These are phyloP conservation scores for Cyprinodon brontotheroides DNA, from an alignment of 2,113 vertebrate species.

Conservation along the genomic window DNA sequence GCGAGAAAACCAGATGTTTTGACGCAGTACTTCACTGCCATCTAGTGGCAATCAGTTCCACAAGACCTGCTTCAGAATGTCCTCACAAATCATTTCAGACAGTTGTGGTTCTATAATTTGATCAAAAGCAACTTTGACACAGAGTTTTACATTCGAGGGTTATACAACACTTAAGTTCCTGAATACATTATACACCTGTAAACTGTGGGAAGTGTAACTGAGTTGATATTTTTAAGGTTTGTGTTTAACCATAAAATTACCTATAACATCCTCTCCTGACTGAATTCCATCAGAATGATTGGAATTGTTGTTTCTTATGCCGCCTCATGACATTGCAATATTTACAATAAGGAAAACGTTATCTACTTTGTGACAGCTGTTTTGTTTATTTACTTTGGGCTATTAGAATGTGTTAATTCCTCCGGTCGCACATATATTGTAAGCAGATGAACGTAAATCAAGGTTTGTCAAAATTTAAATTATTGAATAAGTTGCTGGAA, in stretches of 20 bases:
- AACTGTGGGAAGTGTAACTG: background rate
- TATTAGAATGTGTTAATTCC: background rate
- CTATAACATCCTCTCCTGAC: constrained; percentile 8
- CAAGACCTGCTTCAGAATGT: background rate
- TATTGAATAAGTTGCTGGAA: too few relatives aligned
- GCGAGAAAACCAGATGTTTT: constrained; percentile 37
- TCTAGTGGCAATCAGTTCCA: constrained; percentile 52
- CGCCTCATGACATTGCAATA: constrained; percentile 4
- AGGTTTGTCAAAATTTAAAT: too few relatives aligned
- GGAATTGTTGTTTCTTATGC: constrained; percentile 14
- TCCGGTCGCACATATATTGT: background rate
- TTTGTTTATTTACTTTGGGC: background rate
- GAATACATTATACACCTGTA: constrained; percentile 23
- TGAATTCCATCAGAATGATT: constrained; percentile 28
- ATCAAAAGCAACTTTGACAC: constrained; percentile 44
- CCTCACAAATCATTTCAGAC: constrained; percentile 32
- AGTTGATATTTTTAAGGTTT: constrained; percentile 4
- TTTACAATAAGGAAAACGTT: background rate
- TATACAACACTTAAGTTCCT: constrained; percentile 18
- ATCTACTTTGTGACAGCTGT: background rate
- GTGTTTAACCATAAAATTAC: constrained; percentile 10
- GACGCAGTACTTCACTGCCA: constrained; percentile 70
- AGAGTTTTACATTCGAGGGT: constrained; percentile 34
- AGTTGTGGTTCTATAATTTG: constrained; percentile 20
- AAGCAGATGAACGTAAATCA: too few relatives aligned